Conservation (phyloP, 2,113 vertebrate genomes). For the Ptilorrhoa leucosticta region DNA sequence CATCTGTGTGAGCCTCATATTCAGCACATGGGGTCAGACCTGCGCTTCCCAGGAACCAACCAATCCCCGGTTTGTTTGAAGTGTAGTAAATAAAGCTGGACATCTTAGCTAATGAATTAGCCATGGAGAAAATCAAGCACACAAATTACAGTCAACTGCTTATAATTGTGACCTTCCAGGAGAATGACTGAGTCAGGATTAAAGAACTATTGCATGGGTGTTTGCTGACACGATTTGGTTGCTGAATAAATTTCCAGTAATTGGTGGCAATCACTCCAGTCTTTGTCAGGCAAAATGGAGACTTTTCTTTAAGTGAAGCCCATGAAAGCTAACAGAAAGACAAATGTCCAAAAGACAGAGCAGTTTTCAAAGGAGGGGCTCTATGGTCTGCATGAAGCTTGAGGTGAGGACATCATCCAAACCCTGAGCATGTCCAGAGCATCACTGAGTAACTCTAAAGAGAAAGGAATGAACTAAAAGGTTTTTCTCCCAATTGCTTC, state of each 20-base stretch:
- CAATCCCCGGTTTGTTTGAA: not conserved
- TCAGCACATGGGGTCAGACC: not conserved
- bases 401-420: not conserved
- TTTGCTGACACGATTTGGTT: not conserved
- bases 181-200: not conserved
- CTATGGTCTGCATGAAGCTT: not conserved
- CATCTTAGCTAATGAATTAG: not conserved
- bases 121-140: conserved; percentile 17
- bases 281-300: not conserved
- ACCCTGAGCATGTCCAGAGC: not conserved
- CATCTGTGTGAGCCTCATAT: not conserved
- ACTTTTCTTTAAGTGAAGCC: not conserved
- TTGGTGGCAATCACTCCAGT: not conserved
- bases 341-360: not conserved
- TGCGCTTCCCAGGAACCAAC: not conserved
- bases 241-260: not conserved
- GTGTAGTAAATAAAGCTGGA: not conserved
- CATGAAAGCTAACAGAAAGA: not conserved
- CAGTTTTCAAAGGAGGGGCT: not conserved
- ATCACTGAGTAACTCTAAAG: not conserved
- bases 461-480: not conserved
- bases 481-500: not conserved
- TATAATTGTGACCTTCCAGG: not conserved
- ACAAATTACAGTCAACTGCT: not conserved
- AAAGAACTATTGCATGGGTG: not conserved